Evolutionary conservation across 1,140 invertebrate genomes (phyloP).

Genomic region (Rhyzopertha dominica): DNA sequence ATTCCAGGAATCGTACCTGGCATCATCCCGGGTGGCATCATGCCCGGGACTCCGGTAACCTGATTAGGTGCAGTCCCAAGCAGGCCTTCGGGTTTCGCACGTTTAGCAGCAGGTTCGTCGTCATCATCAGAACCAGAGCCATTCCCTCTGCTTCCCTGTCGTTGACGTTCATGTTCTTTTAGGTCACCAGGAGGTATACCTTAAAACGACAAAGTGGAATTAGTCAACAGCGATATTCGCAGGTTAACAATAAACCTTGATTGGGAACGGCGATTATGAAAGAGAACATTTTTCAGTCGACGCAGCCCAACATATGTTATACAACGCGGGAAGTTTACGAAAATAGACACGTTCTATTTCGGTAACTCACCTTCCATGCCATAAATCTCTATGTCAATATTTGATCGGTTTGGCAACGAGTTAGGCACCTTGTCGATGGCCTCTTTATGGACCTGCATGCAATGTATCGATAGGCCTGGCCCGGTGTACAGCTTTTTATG

Average conservation of each 20-base stretch:
- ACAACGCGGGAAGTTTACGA: no score
- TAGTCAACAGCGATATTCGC: no score
- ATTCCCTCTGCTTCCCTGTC: constrained; percentile 56
- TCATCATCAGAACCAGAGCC: constrained; percentile 71
- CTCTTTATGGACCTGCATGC: constrained; percentile 99
- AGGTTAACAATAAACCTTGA: no score
- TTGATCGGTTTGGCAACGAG: constrained; percentile 93
- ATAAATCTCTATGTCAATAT: constrained; percentile 99
- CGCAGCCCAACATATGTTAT: background rate
- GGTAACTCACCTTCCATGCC: constrained; percentile 91
- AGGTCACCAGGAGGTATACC: constrained; percentile 89
- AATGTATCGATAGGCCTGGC: constrained; percentile 97
- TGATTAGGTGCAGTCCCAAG: constrained; percentile 51
- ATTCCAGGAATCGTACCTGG: constrained; percentile 51
- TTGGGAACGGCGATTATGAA: no score
- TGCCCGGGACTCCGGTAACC: constrained; percentile 49
- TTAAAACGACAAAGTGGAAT: no score
- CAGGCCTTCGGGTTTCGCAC: constrained; percentile 58
- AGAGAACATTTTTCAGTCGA: no score
- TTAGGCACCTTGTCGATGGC: constrained; percentile 99
- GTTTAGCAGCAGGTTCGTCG: constrained; percentile 72
- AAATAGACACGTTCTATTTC: background rate
- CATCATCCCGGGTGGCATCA: constrained; percentile 56
- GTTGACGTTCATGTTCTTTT: constrained; percentile 88
- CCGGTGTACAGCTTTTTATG: constrained; percentile 99